These are phyloP conservation scores for Coluber constrictor DNA, from an alignment of 2,797 vertebrate genomes.

Conservation along the genomic window DNA sequence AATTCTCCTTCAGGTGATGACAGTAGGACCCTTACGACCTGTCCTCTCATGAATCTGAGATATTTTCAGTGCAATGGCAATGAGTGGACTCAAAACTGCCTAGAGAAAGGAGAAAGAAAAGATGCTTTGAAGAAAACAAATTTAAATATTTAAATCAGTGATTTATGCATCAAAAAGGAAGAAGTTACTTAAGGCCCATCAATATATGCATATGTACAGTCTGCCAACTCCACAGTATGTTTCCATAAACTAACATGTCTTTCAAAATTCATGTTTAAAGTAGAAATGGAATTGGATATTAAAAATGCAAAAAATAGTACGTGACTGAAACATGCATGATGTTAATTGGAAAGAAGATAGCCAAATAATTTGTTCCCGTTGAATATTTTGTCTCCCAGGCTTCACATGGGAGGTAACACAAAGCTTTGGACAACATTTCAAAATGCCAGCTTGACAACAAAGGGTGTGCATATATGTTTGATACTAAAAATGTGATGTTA, in stretches of 20 bases:
- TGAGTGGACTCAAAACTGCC: conserved; percentile 95
- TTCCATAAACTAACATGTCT: not conserved
- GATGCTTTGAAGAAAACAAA: not conserved
- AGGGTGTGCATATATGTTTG: not conserved
- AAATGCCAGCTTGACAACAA: not conserved
- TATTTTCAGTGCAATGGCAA: conserved; percentile 96
- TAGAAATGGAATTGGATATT: not conserved
- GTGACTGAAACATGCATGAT: not conserved
- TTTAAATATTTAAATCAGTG: not conserved
- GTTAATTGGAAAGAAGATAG: not conserved
- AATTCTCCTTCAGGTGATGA: conserved; percentile 86
- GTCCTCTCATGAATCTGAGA: conserved; percentile 96
- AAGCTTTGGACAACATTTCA: not conserved
- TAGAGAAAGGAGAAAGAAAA: conserved; percentile 55
- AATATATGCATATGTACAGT: not conserved
- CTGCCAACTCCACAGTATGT: not conserved
- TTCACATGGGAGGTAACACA: not conserved
- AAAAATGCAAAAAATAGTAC: not conserved
- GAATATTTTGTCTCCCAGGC: not conserved
- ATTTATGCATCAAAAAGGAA: not conserved
- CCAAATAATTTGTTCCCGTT: not conserved
- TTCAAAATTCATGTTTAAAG: not conserved
- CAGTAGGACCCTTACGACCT: conserved; percentile 88
- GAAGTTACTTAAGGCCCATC: not conserved
- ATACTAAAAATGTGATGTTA: not conserved